Percentiles rank a stretch among this genome's conserved stretches.
phyloP scores from a whole-genome alignment of 2,797 vertebrate species.

The Phrynocephalus guinanensis region DNA sequence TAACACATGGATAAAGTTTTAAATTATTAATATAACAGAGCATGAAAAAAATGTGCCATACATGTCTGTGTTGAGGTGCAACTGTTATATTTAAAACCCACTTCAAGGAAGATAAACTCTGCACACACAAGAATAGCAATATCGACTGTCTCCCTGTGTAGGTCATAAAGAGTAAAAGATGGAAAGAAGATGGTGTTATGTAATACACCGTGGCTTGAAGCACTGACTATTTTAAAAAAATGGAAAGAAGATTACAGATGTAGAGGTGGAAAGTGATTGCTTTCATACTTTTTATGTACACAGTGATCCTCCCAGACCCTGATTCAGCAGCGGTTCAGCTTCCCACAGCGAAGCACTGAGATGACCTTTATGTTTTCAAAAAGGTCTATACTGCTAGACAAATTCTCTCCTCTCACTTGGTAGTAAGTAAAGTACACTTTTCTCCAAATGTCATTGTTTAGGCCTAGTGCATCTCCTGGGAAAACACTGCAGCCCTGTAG shows the following conservation, averaged over 20 bases:
- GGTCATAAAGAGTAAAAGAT: too few species aligned
- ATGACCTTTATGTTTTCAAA: slow-evolving; percentile 27
- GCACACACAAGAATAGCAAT: too few species aligned
- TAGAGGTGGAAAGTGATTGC: background rate
- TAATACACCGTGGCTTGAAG: background rate
- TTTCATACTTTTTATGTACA: background rate
- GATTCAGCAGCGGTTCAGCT: background rate
- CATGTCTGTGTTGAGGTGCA: too few species aligned
- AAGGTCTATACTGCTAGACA: slow-evolving; percentile 6
- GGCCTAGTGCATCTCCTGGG: slow-evolving; percentile 16
- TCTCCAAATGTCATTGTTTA: slow-evolving; percentile 3
- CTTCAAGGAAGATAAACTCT: too few species aligned
- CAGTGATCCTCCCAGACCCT: background rate
- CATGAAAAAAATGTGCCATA: too few species aligned
- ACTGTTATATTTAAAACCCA: too few species aligned
- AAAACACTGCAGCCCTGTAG: slow-evolving; percentile 18
- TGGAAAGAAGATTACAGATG: background rate
- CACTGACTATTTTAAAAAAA: background rate
- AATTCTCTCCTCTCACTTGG: slow-evolving; percentile 14
- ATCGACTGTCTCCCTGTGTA: too few species aligned
- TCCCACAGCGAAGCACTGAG: background rate
- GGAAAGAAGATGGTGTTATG: too few species aligned
- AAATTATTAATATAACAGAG: too few species aligned
- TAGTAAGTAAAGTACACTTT: background rate
- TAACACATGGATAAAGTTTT: too few species aligned